Conservation (phyloP, 2,113 vertebrate genomes). For the Nanorana parkeri region DNA sequence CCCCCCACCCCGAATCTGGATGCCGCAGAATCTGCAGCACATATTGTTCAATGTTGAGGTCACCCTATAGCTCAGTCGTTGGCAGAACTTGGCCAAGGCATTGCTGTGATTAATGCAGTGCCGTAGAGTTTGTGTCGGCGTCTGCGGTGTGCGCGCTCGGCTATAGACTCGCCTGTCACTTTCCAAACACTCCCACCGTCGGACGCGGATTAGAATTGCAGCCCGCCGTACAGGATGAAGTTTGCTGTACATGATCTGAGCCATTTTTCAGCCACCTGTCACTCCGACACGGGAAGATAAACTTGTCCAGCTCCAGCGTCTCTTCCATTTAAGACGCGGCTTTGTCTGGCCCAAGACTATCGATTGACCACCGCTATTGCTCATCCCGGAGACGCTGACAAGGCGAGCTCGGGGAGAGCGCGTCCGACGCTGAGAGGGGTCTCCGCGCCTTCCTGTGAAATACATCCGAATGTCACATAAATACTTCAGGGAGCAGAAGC, state of each 20-base stretch:
- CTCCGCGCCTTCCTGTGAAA: too few relatives aligned
- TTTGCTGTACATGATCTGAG: not conserved
- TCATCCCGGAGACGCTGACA: slow-evolving; percentile 34
- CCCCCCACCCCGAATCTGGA: too few relatives aligned
- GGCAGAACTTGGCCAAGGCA: too few relatives aligned
- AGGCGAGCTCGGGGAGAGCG: not conserved
- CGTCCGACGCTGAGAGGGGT: not conserved
- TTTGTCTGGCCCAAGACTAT: slow-evolving; percentile 24
- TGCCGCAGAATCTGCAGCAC: too few relatives aligned
- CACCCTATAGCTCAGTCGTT: too few relatives aligned
- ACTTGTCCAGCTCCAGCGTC: slow-evolving; percentile 4
- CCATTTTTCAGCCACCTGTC: slow-evolving; percentile 5
- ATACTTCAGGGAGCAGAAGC: slow-evolving; percentile 21
- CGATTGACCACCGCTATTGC: slow-evolving; percentile 10
- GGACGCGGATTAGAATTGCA: too few relatives aligned
- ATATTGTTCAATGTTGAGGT: too few relatives aligned
- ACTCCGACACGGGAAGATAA: slow-evolving; percentile 7
- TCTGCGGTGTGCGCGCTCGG: too few relatives aligned
- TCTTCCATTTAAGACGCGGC: slow-evolving; percentile 21
- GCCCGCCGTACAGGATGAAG: not conserved
- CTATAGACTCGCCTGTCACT: too few relatives aligned
- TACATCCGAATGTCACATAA: slow-evolving; percentile 11
- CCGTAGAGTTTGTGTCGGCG: too few relatives aligned
- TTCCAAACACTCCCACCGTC: too few relatives aligned
- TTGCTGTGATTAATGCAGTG: too few relatives aligned